Percentiles rank a stretch among this genome's conserved stretches.
These are phyloP conservation scores for Heliconius himera DNA, from an alignment of 1,140 invertebrate species.

Conservation along the genomic window DNA sequence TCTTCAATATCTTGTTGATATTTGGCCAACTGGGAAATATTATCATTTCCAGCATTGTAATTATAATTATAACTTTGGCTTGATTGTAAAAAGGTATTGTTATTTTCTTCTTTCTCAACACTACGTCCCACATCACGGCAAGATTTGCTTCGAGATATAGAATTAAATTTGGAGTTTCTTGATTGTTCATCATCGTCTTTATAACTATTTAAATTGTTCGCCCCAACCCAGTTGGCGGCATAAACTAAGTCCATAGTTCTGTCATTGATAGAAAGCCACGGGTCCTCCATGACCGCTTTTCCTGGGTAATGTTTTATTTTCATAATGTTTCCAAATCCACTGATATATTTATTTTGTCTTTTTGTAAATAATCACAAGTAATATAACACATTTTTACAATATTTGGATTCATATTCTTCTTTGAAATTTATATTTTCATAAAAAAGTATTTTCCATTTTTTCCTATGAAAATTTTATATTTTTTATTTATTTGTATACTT, in stretches of 20 bases:
- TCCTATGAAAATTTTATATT: background rate
- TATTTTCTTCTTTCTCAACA: conserved; percentile 59
- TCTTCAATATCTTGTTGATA: conserved; percentile 84
- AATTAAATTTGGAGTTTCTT: conserved; percentile 63
- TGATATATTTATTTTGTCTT: conserved; percentile 29
- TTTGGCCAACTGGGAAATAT: conserved; percentile 83
- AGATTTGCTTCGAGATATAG: conserved; percentile 79
- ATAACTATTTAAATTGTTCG: conserved; percentile 72
- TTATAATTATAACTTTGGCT: conserved; percentile 55
- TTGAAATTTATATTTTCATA: background rate
- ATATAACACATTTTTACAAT: background rate
- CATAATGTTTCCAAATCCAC: conserved; percentile 81
- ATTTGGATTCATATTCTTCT: background rate
- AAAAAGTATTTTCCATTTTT: background rate
- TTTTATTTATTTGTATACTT: background rate
- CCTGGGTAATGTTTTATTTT: conserved; percentile 92
- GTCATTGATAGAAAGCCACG: conserved; percentile 83
- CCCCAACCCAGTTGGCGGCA: conserved; percentile 91
- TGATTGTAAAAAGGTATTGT: conserved; percentile 59
- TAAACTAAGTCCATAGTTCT: conserved; percentile 89
- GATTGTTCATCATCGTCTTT: conserved; percentile 62
- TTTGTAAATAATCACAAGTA: background rate
- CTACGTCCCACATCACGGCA: conserved; percentile 74
- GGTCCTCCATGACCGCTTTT: conserved; percentile 88
- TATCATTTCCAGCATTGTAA: conserved; percentile 68